A percentile compares a stretch with the other conserved stretches of the same genome.
These are phyloP conservation scores for Calliscelio sp. DNA, from an alignment of 2,888 invertebrate genomes.

Conservation along the genomic window DNA sequence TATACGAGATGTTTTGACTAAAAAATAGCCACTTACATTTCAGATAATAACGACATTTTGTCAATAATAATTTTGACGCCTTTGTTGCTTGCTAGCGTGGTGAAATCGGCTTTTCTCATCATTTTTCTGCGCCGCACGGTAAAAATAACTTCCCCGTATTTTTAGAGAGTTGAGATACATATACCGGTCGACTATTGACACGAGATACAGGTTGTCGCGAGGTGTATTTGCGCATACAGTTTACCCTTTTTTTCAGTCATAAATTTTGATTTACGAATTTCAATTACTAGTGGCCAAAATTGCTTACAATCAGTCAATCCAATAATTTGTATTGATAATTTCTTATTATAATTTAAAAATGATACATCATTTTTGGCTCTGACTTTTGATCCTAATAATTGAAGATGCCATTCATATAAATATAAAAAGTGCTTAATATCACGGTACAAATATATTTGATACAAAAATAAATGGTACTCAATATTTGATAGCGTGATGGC, in stretches of 20 bases:
- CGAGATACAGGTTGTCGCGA: slow-evolving; percentile 73
- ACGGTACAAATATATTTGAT: too few relatives aligned
- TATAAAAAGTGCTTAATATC: too few relatives aligned
- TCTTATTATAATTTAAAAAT: too few relatives aligned
- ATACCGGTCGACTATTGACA: slow-evolving; percentile 73
- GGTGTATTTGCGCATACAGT: slow-evolving; percentile 42
- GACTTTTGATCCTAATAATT: too few relatives aligned
- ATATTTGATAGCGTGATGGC: slow-evolving; percentile 14
- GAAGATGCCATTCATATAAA: too few relatives aligned
- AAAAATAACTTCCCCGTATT: slow-evolving; percentile 83
- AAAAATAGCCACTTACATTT: slow-evolving; percentile 38
- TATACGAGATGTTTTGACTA: slow-evolving; percentile 20
- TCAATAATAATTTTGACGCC: slow-evolving; percentile 66
- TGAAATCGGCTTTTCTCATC: slow-evolving; percentile 69
- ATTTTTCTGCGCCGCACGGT: slow-evolving; percentile 76
- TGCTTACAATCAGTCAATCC: too few relatives aligned
- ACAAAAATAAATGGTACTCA: too few relatives aligned
- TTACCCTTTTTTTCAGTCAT: slow-evolving; percentile 31
- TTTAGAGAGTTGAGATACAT: slow-evolving; percentile 80
- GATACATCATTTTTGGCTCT: too few relatives aligned
- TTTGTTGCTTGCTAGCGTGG: slow-evolving; percentile 61
- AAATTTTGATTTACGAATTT: too few relatives aligned
- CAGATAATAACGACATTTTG: slow-evolving; percentile 55
- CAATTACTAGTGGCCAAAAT: too few relatives aligned
- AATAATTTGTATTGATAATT: too few relatives aligned